Conservation (phyloP, 2,888 invertebrate genomes). For the Pomacea canaliculata region DNA sequence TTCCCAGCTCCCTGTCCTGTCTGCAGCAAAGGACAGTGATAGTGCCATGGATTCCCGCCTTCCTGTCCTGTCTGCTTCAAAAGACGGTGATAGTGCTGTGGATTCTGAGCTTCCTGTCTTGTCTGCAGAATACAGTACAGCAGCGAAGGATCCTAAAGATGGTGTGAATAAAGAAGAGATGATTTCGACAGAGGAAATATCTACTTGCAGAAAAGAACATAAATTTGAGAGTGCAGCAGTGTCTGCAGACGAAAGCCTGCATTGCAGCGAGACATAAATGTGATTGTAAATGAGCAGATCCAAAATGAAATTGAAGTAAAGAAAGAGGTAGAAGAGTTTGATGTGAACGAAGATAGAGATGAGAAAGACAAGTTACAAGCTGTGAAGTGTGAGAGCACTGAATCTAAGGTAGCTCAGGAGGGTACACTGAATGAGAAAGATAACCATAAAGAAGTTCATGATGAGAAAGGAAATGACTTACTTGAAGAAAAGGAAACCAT, state of each 20-base stretch:
- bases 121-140: not conserved
- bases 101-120: not conserved
- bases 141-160: slow-evolving; percentile 1
- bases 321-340: slow-evolving; percentile 33
- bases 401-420: no score
- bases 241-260: no score
- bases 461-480: not conserved
- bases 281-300: no score
- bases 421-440: not conserved
- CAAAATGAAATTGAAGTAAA: slow-evolving; percentile 60
- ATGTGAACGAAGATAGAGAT: slow-evolving; percentile 29
- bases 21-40: slow-evolving; percentile 1
- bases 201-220: no score
- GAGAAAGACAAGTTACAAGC: not conserved
- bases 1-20: no score
- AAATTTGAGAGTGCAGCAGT: no score
- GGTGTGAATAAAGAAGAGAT: slow-evolving; percentile 2
- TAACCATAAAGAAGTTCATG: not conserved
- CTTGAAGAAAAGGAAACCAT: slow-evolving; percentile 25
- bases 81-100: not conserved
- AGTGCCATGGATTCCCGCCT: no score
- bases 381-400: no score
- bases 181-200: no score
- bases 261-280: no score
- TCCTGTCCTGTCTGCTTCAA: not conserved